Evolutionary conservation across 2,113 vertebrate genomes (phyloP).

Genomic region (Gallinago undulata): DNA sequence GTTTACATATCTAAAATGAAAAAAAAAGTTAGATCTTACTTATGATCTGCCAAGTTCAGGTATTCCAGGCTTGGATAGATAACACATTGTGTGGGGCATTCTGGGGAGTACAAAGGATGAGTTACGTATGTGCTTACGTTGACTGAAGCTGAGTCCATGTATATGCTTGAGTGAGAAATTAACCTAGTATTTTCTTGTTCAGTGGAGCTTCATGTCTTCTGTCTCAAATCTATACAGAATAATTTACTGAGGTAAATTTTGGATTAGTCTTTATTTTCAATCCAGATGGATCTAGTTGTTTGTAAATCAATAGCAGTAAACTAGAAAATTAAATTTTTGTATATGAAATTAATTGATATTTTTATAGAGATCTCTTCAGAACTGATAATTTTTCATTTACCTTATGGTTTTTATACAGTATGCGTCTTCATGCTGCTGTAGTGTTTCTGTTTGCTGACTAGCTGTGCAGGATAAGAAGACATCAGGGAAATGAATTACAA

Average conservation of each 20-base stretch:
- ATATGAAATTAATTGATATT: neutral
- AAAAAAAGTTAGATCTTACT: neutral
- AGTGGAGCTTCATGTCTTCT: neutral
- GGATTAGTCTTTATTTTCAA: neutral
- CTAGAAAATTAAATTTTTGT: neutral
- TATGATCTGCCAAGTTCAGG: neutral
- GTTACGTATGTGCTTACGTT: neutral
- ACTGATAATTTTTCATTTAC: neutral
- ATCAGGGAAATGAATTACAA: neutral
- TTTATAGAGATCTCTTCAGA: neutral
- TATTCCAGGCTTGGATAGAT: neutral
- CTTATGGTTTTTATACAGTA: neutral
- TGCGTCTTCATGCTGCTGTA: neutral
- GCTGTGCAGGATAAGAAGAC: neutral
- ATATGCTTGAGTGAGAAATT: neutral
- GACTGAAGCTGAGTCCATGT: neutral
- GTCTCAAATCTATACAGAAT: neutral
- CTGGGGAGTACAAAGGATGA: neutral
- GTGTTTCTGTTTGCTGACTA: neutral
- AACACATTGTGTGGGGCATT: neutral
- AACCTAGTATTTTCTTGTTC: neutral
- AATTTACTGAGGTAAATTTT: neutral
- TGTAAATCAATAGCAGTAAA: neutral
- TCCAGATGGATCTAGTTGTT: neutral
- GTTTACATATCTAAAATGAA: neutral